A percentile compares a stretch with the other conserved stretches of the same genome.
These are phyloP conservation scores for Mesaphorura yosii DNA, from an alignment of 1,140 invertebrate species.

Conservation along the genomic window DNA sequence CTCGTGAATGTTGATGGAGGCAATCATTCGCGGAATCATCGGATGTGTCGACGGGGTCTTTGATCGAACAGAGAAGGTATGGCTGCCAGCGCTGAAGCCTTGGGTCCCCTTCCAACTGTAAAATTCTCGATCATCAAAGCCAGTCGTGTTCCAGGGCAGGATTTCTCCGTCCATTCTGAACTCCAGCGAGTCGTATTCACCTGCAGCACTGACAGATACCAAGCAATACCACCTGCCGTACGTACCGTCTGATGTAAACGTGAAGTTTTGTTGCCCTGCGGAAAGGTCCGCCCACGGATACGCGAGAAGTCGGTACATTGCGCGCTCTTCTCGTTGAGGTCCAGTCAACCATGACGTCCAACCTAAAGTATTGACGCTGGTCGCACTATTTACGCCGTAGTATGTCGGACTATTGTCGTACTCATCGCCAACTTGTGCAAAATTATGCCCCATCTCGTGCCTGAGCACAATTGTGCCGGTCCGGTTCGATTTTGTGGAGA, in stretches of 20 bases:
- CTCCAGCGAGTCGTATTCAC: slow-evolving; percentile 16
- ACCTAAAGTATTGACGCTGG: not conserved
- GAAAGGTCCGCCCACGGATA: slow-evolving; percentile 17
- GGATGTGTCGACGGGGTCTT: slow-evolving; percentile 20
- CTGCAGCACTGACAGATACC: slow-evolving; percentile 18
- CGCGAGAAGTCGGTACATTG: slow-evolving; percentile 11
- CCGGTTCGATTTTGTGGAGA: slow-evolving; percentile 16
- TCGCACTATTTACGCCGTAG: slow-evolving; percentile 9
- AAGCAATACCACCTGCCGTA: not conserved
- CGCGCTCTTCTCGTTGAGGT: slow-evolving; percentile 6
- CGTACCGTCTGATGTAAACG: slow-evolving; percentile 1
- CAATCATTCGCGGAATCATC: slow-evolving; percentile 24
- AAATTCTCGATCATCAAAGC: slow-evolving; percentile 25
- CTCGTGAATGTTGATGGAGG: slow-evolving; percentile 21
- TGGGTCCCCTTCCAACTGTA: slow-evolving; percentile 13
- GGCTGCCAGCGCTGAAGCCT: slow-evolving; percentile 13
- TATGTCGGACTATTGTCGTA: slow-evolving; percentile 8
- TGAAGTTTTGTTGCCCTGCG: not conserved
- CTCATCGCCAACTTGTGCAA: slow-evolving; percentile 17
- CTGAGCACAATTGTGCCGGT: slow-evolving; percentile 26
- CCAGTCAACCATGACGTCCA: slow-evolving; percentile 9
- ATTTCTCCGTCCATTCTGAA: slow-evolving; percentile 17
- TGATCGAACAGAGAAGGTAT: slow-evolving; percentile 12
- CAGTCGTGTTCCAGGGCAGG: slow-evolving; percentile 15
- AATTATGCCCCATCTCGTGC: slow-evolving; percentile 23